Evolutionary conservation across 2,888 invertebrate species (phyloP), one percentile per base, ranked within the genome.

Genomic region (Dromius quadrimaculatus): DNA sequence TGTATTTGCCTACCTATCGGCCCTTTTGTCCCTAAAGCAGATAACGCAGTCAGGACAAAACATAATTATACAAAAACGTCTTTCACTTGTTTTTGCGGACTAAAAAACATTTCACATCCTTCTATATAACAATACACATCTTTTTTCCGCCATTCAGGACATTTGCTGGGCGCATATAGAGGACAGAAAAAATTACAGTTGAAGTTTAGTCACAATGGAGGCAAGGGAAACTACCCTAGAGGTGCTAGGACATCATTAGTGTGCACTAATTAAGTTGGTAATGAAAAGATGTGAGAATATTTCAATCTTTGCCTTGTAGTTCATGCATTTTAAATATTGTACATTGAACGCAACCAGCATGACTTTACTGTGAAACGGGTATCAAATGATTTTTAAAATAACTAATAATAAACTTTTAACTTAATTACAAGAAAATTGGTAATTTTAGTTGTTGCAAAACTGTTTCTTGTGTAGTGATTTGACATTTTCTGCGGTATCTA

Each of bases 11-110:
- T n/a, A n/a, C 36, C 36, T 9, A 1, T 11, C n/a, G 1, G 3
- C 8, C 36, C 2, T 17, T 13, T 41, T 41, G 41, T 41, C 13
- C 15, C 13, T 17, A 41, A n/a, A 36, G 11, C 36, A 36, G 41
- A 41, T 41, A 41, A 41, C 41, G 41, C 41, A 41, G 6, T 41
- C 13, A 38, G 41, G 41, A 41, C 41, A 41, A 41, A 41, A 41
- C 41, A 41, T 41, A 15, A 11, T 36, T 36, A 36, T 11, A 15
- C 41, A 41, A 41, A 41, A 41, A n/a, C 41, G 17, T 41, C 41
- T 17, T 41, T 41, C 41, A 41, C 41, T 41, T 41, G 41, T 41
- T 41, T 41, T 41, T 41, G 41, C 11, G 11, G 1, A 13, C 41
- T 41, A 13, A 41, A 15, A 41, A 41, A 41, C 41, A 41, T 41